phyloP scores from a whole-genome alignment of 2,797 vertebrate genomes.

The Pseudochirops corinnae region DNA sequence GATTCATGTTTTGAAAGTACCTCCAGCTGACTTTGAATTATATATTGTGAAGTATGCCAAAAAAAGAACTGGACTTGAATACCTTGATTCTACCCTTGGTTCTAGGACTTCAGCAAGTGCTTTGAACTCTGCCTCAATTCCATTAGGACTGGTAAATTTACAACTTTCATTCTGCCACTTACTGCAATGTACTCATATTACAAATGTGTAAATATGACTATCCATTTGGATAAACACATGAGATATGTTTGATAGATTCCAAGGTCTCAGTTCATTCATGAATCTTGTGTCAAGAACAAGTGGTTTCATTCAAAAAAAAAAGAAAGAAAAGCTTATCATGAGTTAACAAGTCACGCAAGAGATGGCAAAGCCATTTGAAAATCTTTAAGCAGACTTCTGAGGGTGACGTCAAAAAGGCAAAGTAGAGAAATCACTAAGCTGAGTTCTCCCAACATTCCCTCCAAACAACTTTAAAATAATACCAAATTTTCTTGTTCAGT shows the following conservation, averaged over 20 bases:
- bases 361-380: background rate
- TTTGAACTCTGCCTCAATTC: background rate
- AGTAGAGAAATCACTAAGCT: too few species aligned
- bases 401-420: background rate
- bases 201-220: background rate
- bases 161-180: conserved; percentile 24
- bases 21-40: conserved; percentile 19
- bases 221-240: conserved; percentile 11
- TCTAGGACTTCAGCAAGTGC: background rate
- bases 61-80: conserved; percentile 43
- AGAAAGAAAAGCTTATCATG: background rate
- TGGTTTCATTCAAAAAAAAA: background rate
- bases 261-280: background rate
- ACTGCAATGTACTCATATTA: background rate
- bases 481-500: too few species aligned
- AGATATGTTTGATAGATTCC: background rate
- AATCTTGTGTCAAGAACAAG: conserved; percentile 34
- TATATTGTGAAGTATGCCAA: conserved; percentile 39
- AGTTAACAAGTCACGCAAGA: background rate
- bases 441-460: background rate
- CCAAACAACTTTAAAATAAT: background rate
- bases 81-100: background rate
- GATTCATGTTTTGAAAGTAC: conserved; percentile 50
- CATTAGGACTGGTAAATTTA: background rate
- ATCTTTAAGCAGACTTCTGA: background rate